Evolutionary conservation across 2,113 vertebrate species (phyloP).

Genomic region (Corythaixoides concolor): DNA sequence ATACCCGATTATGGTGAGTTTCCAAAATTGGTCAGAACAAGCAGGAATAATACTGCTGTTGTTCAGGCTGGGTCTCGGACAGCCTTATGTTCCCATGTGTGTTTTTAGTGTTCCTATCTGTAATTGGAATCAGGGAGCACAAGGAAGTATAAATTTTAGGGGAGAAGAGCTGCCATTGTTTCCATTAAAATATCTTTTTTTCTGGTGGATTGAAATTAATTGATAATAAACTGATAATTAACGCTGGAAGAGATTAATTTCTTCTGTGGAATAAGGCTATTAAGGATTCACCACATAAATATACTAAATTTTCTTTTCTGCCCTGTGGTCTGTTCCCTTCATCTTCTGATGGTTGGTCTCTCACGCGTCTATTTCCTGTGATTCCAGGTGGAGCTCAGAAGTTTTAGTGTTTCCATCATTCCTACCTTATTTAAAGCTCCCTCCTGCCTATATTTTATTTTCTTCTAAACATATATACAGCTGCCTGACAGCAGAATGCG

Average conservation of each 20-base stretch:
- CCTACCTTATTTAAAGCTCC: neutral
- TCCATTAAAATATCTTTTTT: neutral
- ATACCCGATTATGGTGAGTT: fast-evolving
- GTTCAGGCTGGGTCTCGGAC: neutral
- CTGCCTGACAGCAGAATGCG: neutral
- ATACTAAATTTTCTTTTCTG: neutral
- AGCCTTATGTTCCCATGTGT: neutral
- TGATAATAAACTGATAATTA: constrained; percentile 2
- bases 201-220: neutral
- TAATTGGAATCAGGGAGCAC: neutral
- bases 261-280: neutral
- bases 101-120: neutral
- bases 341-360: neutral
- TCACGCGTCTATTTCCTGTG: fast-evolving
- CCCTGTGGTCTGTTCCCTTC: neutral
- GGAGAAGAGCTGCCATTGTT: neutral
- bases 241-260: neutral
- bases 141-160: neutral
- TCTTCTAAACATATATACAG: neutral
- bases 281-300: neutral
- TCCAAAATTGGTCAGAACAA: neutral
- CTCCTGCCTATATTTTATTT: neutral
- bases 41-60: neutral
- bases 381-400: neutral
- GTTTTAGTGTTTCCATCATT: neutral